Evolutionary conservation across 2,797 vertebrate genomes (phyloP), one percentile per base, ranked within the genome.

Genomic region (Coccyzus lansbergi): DNA sequence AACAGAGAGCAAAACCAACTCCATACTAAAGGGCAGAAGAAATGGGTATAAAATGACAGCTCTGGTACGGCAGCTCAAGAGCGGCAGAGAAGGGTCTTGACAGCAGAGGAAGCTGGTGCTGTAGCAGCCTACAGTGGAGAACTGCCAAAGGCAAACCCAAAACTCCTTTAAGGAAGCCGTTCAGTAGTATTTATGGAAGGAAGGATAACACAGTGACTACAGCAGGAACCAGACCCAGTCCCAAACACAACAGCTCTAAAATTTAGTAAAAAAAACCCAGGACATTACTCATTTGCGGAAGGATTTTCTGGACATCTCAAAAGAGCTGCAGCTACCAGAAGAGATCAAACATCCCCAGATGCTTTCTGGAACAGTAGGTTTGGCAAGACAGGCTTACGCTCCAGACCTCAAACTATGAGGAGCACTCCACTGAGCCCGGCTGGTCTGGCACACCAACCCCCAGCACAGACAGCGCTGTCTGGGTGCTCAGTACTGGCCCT

Each of bases 61-160:
- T 42, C 26, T 0, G 1, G 5, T 42, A 38, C 22, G 21, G 16
- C 34, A 59, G 83, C 22, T 53, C 12, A 13, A 20, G 20, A 31
- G 33, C 10, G 60, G 31, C 22, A n/a, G 44, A 5, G 17, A 8
- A 22, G 13, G 33, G 29, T 44, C 46, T 75, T 25, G 17, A 16
- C 1, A 4, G 26, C 1, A 16, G 8, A 38, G 52, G 53, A 69
- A 62, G 26, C 15, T 11, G 0, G 15, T 4, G 15, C 60, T 49
- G 25, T 10, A 18, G 40, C 1, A 19, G 8, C 19, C 8, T 6
- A 5, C 2, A 44, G 26, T 1, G 28, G 18, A 48, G 65, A 90
- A 49, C 15, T 42, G 65, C 28, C 4, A 33, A 49, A 65, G 34
- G 17, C 31, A 88, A 74, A 82, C 8, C 6, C 56, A 59, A 28